Evolutionary conservation across 2,888 invertebrate species (phyloP).

Genomic region (Ormyrus rosae): DNA sequence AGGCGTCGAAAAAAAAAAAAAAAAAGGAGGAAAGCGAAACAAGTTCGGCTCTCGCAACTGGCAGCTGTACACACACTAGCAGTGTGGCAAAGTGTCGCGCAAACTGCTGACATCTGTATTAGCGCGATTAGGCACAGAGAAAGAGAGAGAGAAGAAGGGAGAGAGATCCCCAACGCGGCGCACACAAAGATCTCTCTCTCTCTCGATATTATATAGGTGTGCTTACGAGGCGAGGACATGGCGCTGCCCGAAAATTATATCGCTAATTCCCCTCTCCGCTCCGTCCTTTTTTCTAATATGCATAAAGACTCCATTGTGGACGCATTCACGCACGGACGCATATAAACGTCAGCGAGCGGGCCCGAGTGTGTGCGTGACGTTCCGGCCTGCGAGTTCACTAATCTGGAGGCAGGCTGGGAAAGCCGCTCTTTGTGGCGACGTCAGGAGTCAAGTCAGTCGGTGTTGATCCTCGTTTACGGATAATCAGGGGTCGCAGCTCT

Average conservation of each 20-base stretch:
- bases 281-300: background rate
- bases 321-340: slow-evolving; percentile 5
- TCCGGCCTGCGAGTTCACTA: slow-evolving; percentile 71
- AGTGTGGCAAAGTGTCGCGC: slow-evolving; percentile 22
- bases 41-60: slow-evolving; percentile 9
- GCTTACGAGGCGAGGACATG: background rate
- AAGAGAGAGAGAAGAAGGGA: slow-evolving; percentile 5
- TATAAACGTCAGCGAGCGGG: background rate
- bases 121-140: slow-evolving; percentile 68
- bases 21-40: slow-evolving; percentile 7
- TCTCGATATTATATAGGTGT: slow-evolving; percentile 23
- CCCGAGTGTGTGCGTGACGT: slow-evolving; percentile 8
- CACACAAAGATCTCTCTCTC: slow-evolving; percentile 17
- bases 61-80: background rate
- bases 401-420: slow-evolving; percentile 64
- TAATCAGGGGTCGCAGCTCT: slow-evolving; percentile 43
- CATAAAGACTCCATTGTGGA: slow-evolving; percentile 9
- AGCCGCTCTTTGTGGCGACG: slow-evolving; percentile 41
- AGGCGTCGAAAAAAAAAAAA: background rate
- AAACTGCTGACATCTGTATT: slow-evolving; percentile 73
- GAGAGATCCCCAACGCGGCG: background rate
- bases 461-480: slow-evolving; percentile 25
- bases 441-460: slow-evolving; percentile 38
- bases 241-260: slow-evolving; percentile 33
- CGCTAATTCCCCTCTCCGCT: slow-evolving; percentile 9